Conservation (phyloP, 2,113 vertebrate species). For the Bubo bubo region DNA sequence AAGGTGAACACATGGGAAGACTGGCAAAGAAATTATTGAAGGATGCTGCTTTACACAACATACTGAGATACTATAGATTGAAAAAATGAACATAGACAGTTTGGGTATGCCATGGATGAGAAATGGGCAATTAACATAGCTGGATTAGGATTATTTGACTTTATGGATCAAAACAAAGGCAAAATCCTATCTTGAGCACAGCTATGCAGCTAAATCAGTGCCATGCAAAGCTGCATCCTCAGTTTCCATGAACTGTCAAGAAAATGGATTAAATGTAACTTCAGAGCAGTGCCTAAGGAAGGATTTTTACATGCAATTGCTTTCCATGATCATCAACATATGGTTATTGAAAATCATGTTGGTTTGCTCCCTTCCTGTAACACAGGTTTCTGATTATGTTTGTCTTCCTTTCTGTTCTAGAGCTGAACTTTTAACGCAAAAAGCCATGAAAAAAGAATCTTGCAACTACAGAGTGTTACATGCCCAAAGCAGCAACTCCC, state of each 20-base stretch:
- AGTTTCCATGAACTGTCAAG: not conserved
- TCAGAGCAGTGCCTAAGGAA: not conserved
- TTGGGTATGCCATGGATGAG: not conserved
- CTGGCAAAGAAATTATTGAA: not conserved
- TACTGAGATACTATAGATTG: not conserved
- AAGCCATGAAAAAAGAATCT: not conserved
- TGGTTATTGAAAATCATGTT: not conserved
- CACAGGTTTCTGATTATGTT: not conserved
- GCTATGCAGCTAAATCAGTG: not conserved
- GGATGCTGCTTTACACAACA: not conserved
- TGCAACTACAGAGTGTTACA: not conserved
- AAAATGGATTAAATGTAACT: not conserved
- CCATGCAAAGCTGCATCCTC: not conserved
- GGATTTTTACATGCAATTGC: not conserved
- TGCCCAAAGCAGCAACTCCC: not conserved
- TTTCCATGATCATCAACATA: not conserved
- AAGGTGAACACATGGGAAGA: not conserved
- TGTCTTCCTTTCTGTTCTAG: not conserved
- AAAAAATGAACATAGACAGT: not conserved
- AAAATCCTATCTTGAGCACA: not conserved
- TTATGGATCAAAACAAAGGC: not conserved
- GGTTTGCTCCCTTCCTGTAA: not conserved
- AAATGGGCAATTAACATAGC: not conserved
- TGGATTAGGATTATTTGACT: not conserved
- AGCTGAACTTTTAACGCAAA: not conserved